Evolutionary conservation across 2,797 vertebrate genomes (phyloP).

Genomic region (Scarus forsteni): DNA sequence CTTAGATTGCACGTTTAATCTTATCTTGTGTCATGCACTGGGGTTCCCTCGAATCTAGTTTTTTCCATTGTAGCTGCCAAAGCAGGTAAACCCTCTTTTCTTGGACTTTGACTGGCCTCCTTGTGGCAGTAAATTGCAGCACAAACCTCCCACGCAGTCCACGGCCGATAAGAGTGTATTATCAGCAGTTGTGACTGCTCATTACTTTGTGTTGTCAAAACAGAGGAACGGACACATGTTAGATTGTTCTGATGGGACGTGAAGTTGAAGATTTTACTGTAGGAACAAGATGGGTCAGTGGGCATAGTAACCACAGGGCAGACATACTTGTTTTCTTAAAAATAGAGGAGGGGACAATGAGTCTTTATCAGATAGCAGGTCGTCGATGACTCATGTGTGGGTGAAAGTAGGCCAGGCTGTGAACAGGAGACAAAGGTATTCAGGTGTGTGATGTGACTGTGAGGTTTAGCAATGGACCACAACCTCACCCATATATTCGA

Average conservation of each 20-base stretch:
- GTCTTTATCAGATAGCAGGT: slow-evolving; percentile 71
- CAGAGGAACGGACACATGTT: slow-evolving; percentile 18
- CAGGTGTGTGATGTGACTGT: slow-evolving; percentile 55
- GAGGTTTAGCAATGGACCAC: slow-evolving; percentile 22
- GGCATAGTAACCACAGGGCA: slow-evolving; percentile 41
- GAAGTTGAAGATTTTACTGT: neutral
- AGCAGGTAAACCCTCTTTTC: slow-evolving; percentile 37
- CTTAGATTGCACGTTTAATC: slow-evolving; percentile 34
- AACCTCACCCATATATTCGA: slow-evolving; percentile 28
- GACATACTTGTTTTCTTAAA: slow-evolving; percentile 50
- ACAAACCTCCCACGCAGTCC: slow-evolving; percentile 77
- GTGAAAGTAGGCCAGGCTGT: slow-evolving; percentile 71
- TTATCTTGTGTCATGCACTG: slow-evolving; percentile 38
- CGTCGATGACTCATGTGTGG: slow-evolving; percentile 70
- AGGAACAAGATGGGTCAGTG: slow-evolving; percentile 7
- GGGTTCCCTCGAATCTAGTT: slow-evolving; percentile 27
- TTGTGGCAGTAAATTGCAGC: slow-evolving; percentile 60
- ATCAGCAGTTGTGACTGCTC: slow-evolving; percentile 48
- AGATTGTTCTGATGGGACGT: neutral
- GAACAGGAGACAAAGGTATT: slow-evolving; percentile 61
- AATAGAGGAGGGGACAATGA: slow-evolving; percentile 58
- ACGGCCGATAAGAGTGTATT: slow-evolving; percentile 65
- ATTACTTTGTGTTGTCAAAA: slow-evolving; percentile 52
- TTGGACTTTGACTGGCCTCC: slow-evolving; percentile 76
- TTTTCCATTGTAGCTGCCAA: slow-evolving; percentile 7